These are phyloP conservation scores for Rhabdomys pumilio DNA, from an alignment of 2,797 vertebrate species.

Conservation along the genomic window DNA sequence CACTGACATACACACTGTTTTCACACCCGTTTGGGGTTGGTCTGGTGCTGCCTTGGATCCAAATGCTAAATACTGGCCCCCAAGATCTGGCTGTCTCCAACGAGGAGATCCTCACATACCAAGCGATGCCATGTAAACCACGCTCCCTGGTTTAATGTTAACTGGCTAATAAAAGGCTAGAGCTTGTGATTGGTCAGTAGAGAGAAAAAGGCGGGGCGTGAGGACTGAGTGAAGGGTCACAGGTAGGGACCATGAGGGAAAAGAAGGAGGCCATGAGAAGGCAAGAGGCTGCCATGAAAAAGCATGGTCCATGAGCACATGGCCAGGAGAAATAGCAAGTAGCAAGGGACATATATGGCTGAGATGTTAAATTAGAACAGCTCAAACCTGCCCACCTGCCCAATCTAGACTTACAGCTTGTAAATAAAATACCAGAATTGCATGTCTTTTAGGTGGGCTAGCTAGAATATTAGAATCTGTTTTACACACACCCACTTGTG, in stretches of 20 bases:
- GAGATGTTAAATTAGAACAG: background rate
- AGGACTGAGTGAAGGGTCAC: background rate
- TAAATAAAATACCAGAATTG: background rate
- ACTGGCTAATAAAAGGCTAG: background rate
- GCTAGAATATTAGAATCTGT: background rate
- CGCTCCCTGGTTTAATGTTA: background rate
- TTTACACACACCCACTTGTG: background rate
- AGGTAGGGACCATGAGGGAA: background rate
- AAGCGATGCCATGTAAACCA: background rate
- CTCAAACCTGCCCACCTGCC: background rate
- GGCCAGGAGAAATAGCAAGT: background rate
- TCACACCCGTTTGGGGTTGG: too few relatives aligned
- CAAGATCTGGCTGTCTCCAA: background rate
- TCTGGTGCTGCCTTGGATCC: background rate
- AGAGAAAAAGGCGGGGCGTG: background rate
- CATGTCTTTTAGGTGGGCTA: background rate
- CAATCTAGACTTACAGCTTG: background rate
- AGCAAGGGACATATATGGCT: background rate
- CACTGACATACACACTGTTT: background rate
- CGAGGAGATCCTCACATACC: background rate
- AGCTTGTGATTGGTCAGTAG: background rate
- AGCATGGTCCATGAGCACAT: background rate
- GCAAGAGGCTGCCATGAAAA: background rate
- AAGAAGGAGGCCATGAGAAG: background rate
- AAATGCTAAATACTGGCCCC: background rate